phyloP scores from a whole-genome alignment of 2,113 vertebrate species.

The Cyprinodon brontotheroides region DNA sequence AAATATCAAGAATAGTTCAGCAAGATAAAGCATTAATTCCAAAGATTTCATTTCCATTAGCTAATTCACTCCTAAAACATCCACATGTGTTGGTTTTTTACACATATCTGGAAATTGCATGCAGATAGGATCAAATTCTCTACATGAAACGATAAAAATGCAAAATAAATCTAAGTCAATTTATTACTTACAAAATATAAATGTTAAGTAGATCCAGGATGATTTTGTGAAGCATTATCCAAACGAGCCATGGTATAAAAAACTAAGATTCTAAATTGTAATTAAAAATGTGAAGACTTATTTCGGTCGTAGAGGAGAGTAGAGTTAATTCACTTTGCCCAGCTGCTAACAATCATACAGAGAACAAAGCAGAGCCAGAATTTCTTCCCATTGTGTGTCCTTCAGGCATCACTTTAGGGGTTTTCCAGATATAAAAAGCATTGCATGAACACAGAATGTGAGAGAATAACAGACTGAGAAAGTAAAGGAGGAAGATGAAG shows the following conservation, averaged over 20 bases:
- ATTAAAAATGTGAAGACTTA: slow-evolving; percentile 31
- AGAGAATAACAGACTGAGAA: slow-evolving; percentile 17
- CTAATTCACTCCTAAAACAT: not conserved
- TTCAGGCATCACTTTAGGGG: slow-evolving; percentile 60
- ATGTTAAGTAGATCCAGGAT: slow-evolving; percentile 52
- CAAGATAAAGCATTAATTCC: not conserved
- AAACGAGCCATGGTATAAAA: slow-evolving; percentile 35
- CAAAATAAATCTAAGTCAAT: slow-evolving; percentile 22
- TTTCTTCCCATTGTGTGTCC: slow-evolving; percentile 61
- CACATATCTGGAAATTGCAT: slow-evolving; percentile 11
- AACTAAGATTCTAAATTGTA: slow-evolving; percentile 26
- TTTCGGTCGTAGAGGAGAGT: slow-evolving; percentile 55
- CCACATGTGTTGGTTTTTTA: not conserved
- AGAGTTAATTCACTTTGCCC: slow-evolving; percentile 63
- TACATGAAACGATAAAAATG: slow-evolving; percentile 13
- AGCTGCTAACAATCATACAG: slow-evolving; percentile 70
- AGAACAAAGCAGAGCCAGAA: slow-evolving; percentile 60
- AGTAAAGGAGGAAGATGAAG: slow-evolving; percentile 21
- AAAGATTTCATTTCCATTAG: slow-evolving; percentile 3
- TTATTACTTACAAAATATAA: slow-evolving; percentile 67
- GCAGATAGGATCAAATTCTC: slow-evolving; percentile 15
- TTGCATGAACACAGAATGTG: slow-evolving; percentile 24
- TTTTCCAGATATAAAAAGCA: slow-evolving; percentile 63
- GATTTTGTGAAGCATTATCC: slow-evolving; percentile 52
- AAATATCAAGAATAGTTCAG: not conserved